phyloP scores from a whole-genome alignment of 2,113 vertebrate species.

The Dipodomys merriami region DNA sequence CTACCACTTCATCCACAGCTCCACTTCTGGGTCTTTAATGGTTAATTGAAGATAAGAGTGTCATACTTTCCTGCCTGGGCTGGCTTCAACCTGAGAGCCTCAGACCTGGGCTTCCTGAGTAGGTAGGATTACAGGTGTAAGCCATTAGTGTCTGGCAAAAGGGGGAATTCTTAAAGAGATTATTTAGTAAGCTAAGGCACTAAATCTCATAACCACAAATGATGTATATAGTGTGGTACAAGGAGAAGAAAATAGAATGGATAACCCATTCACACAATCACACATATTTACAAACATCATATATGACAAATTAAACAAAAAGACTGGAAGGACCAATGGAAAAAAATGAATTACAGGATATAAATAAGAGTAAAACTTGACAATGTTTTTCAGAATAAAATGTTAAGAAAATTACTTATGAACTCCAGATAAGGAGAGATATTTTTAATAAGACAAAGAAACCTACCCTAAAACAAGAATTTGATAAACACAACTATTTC shows the following conservation, averaged over 20 bases:
- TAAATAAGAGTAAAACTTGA: conserved; percentile 8
- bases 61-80: too few species aligned
- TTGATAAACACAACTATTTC: not conserved
- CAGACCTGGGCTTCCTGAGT: too few species aligned
- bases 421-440: not conserved
- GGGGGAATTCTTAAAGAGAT: not conserved
- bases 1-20: too few species aligned
- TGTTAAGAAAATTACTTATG: not conserved
- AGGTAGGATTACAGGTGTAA: too few species aligned
- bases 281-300: not conserved
- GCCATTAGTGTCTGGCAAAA: too few species aligned
- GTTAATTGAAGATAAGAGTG: too few species aligned
- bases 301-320: not conserved
- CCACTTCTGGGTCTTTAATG: too few species aligned
- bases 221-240: not conserved
- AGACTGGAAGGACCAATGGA: not conserved
- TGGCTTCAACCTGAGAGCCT: too few species aligned
- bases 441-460: not conserved
- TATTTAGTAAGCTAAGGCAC: not conserved
- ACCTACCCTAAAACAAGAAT: not conserved
- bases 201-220: conserved; percentile 10
- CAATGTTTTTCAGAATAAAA: conserved; percentile 7
- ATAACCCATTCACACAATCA: not conserved
- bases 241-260: not conserved
- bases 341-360: not conserved